Evolutionary conservation across 37 sponge, comb jelly and placozoan species (phyloP), one percentile per base, ranked within the genome.

Genomic region (Tethya wilhelma): DNA sequence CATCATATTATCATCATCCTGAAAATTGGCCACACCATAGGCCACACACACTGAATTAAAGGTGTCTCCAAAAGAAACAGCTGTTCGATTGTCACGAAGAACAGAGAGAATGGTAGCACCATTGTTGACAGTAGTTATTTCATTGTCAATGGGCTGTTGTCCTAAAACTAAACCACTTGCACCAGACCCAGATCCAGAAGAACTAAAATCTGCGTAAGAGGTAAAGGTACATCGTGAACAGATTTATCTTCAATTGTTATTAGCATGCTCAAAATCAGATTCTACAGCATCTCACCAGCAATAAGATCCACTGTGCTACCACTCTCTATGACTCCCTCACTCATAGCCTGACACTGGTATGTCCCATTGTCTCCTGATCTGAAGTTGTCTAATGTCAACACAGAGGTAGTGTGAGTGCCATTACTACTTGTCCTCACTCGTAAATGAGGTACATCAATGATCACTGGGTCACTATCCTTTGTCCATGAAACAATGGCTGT

Each of bases 401-500:
- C 14, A 12, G 75, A 84, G 23, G 58, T 68, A 28, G 66, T 37
- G 30, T 26, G 23, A 3, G 30, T 68, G 40, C 23, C 22, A n/a
- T 23, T 44, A 37, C 4, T 58, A 29, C 53, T 44, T 42, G 22
- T 68, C 68, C 77, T 74, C 20, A 75, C 56, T 26, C 68, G 65
- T 22, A 84, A 30, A 58, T 68, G 84, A 30, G 84, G 84, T 33
- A 75, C 64, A 41, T 68, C 81, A 68, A 42, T 56, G 29, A 38
- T 41, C n/a, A 75, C 38, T 23, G 40, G 3, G 57, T 1, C 37
- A 1, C 74, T 56, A 74, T 75, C 44, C 46, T 41, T 75, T 23
- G n/a, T 49, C 84, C 84, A 84, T 28, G 77, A 68, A 30, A 84
- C 71, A 30, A 38, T 31, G 23, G 74, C n/a, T n/a, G n/a, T n/a